Base-by-base conservation (phyloP, 2,888 invertebrate species). In the Labia minor region DNA sequence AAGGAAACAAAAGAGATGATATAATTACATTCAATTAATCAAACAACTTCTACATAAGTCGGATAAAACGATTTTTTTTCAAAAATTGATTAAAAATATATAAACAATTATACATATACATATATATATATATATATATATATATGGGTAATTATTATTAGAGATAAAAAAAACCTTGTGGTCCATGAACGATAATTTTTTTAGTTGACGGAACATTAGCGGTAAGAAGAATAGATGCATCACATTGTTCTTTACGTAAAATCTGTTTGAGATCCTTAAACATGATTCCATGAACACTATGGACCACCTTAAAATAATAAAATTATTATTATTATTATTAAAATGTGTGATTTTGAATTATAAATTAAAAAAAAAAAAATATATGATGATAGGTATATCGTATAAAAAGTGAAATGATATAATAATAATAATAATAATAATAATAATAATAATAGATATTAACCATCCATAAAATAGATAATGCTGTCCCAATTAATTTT, bases 241-340 rank as follows among this genome's bases (percentile, higher is more conserved):
- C 99, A 75, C 98, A 99, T 76, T 99, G 99, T 76, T 99, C 99
- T 76, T 99, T 99, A 66, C 98, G 85, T 70, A 99, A 80, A 71
- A 98, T 98, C 80, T 99, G 98, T 75, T 99, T 99, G 19, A 99
- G 81, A 79, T 99, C 99, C 80, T 99, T 99, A 76, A 99, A 98
- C 89, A 96, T 97, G 68, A 99, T 95, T 18, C 98, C 98, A 75
- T 98, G 95, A 0, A 99, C 97, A 76, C 95, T 95, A 72, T 99
- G 98, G 0, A 97, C 96, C 20, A 98, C 89, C 91, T 92, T 74
- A 11, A 78, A 78, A 61, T n/a, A n/a, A n/a, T n/a, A n/a, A n/a
- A n/a, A n/a, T n/a, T n/a, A 21, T 14, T 19, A 11, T 49, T 49
- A 3, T 14, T 61, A 19, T 19, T 21, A 21, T 63, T 19, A n/a